Conservation (phyloP, 2,888 invertebrate genomes). For the Epirrhoe tristata region DNA sequence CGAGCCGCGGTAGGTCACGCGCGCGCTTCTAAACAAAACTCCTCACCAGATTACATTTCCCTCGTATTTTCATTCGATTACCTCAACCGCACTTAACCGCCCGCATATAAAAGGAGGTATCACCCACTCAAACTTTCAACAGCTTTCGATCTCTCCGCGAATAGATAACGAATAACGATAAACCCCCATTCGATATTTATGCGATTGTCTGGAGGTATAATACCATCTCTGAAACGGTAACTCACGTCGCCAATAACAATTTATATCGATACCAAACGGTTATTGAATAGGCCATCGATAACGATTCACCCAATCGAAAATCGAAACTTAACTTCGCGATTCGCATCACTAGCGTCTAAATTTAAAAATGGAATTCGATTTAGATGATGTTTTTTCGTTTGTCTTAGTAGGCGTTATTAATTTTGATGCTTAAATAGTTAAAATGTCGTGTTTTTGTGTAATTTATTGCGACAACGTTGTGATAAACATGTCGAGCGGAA, state of each 20-base stretch:
- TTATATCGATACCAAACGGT: conserved; percentile 77
- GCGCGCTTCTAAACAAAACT: conserved; percentile 29
- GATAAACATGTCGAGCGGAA: conserved; percentile 44
- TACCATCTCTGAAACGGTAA: conserved; percentile 77
- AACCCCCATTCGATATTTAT: conserved; percentile 72
- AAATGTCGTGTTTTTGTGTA: conserved; percentile 57
- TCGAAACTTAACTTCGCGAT: conserved; percentile 46
- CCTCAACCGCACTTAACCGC: conserved; percentile 36
- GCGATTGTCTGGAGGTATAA: conserved; percentile 75
- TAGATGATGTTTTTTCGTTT: conserved; percentile 14
- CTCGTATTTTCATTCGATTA: conserved; percentile 40
- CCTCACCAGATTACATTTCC: conserved; percentile 38
- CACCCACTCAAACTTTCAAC: conserved; percentile 66
- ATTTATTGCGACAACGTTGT: conserved; percentile 58
- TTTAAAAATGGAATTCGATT: conserved; percentile 22
- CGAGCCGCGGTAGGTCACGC: conserved; percentile 18
- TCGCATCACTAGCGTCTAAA: conserved; percentile 41
- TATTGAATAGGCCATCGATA: conserved; percentile 75
- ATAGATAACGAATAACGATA: conserved; percentile 73
- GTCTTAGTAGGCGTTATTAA: conserved; percentile 10
- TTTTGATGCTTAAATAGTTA: conserved; percentile 11
- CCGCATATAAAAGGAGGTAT: conserved; percentile 56
- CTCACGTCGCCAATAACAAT: conserved; percentile 79
- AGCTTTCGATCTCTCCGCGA: conserved; percentile 62
- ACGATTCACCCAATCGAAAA: conserved; percentile 64